Percentiles rank a stretch among this genome's conserved stretches.
Conservation (phyloP, 2,888 invertebrate genomes). For the Caenorhabditis japonica region DNA sequence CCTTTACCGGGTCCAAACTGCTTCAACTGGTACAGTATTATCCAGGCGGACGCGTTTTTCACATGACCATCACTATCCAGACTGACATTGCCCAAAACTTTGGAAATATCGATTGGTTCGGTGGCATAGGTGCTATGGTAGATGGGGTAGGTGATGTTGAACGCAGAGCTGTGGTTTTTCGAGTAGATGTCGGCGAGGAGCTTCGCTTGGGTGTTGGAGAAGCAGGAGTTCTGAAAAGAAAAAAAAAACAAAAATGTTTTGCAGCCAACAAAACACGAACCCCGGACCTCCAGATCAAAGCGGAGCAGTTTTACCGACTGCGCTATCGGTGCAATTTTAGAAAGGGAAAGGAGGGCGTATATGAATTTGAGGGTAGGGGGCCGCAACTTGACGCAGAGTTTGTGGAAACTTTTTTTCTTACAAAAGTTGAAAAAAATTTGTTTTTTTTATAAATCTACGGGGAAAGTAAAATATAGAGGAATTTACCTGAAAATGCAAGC, state of each 20-base stretch:
- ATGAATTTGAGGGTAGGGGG: background rate
- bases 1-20: slow-evolving; percentile 40
- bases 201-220: slow-evolving; percentile 68
- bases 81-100: slow-evolving; percentile 61
- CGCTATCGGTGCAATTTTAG: too few relatives aligned
- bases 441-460: too few relatives aligned
- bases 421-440: background rate
- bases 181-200: slow-evolving; percentile 68
- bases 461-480: too few relatives aligned
- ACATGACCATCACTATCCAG: slow-evolving; percentile 49
- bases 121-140: slow-evolving; percentile 65
- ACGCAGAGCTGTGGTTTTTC: slow-evolving; percentile 53
- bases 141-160: slow-evolving; percentile 70
- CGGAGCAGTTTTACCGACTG: too few relatives aligned
- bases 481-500: slow-evolving; percentile 59
- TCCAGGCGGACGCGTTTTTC: slow-evolving; percentile 64
- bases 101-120: slow-evolving; percentile 69
- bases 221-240: slow-evolving; percentile 69
- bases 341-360: background rate
- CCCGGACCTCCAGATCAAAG: too few relatives aligned
- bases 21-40: slow-evolving; percentile 70
- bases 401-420: too few relatives aligned
- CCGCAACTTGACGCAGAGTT: background rate
- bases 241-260: too few relatives aligned
- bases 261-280: too few relatives aligned